Conservation (phyloP, 2,113 vertebrate genomes). For the Lophotis ruficrista region DNA sequence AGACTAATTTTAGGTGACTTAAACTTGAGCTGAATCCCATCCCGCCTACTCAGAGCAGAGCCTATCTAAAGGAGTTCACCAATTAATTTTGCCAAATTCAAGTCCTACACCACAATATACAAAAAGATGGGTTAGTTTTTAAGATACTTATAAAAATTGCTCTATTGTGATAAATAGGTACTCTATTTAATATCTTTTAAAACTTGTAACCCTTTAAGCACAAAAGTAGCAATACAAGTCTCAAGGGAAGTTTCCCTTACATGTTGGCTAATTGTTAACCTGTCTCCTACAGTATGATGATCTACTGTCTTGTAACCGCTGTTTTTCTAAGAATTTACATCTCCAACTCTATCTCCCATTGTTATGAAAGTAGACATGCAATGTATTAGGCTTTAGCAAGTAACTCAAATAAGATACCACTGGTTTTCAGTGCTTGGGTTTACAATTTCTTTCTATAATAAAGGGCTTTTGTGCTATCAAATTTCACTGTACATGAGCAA, state of each 20-base stretch:
- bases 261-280: not conserved
- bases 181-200: not conserved
- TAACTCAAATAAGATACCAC: constrained; percentile 3
- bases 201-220: not conserved
- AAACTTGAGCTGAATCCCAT: not conserved
- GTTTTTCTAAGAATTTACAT: not conserved
- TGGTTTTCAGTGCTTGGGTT: constrained; percentile 7
- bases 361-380: not conserved
- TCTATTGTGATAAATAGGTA: not conserved
- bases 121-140: not conserved
- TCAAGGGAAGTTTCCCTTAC: not conserved
- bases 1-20: not conserved
- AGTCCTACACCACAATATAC: not conserved
- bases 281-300: not conserved
- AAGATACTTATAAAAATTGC: not conserved
- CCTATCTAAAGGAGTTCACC: not conserved
- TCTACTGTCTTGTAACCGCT: not conserved
- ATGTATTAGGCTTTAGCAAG: not conserved
- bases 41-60: not conserved
- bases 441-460: constrained; percentile 48
- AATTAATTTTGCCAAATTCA: not conserved
- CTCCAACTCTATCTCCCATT: not conserved
- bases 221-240: not conserved
- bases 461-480: constrained; percentile 53
- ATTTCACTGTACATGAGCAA: constrained; percentile 56